Evolutionary conservation across 2,113 vertebrate species (phyloP).

Genomic region (Chamaea fasciata): DNA sequence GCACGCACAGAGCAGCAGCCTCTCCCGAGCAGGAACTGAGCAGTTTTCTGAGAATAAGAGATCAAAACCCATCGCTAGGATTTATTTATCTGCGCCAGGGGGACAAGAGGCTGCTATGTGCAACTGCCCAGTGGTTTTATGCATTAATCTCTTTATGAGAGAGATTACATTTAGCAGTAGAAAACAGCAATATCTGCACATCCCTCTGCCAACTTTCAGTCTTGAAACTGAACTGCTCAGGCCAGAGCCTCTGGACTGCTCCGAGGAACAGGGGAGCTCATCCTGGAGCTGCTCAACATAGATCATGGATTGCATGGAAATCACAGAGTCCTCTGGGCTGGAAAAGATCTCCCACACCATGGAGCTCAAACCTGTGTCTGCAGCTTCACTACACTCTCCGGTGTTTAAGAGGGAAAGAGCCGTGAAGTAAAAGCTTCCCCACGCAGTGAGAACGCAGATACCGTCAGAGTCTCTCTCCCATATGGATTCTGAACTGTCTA

Average conservation of each 20-base stretch:
- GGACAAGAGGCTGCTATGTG: neutral
- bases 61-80: neutral
- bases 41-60: neutral
- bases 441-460: fast-evolving
- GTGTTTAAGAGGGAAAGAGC: neutral
- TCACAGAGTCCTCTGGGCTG: neutral
- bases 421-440: neutral
- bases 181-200: neutral
- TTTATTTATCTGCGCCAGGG: neutral
- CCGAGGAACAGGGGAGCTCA: neutral
- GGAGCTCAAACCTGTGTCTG: neutral
- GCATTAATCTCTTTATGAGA: neutral
- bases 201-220: neutral
- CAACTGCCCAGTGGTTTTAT: neutral
- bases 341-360: neutral
- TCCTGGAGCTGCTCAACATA: neutral
- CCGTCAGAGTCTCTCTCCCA: neutral
- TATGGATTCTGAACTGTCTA: neutral
- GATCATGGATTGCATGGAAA: neutral
- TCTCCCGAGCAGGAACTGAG: neutral
- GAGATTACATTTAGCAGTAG: neutral
- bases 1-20: neutral
- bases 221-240: neutral
- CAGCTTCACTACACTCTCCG: neutral
- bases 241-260: neutral